Percentiles rank a stretch among this genome's conserved stretches.
Evolutionary conservation across 2,113 vertebrate species (phyloP).

Genomic region (Monopterus albus): DNA sequence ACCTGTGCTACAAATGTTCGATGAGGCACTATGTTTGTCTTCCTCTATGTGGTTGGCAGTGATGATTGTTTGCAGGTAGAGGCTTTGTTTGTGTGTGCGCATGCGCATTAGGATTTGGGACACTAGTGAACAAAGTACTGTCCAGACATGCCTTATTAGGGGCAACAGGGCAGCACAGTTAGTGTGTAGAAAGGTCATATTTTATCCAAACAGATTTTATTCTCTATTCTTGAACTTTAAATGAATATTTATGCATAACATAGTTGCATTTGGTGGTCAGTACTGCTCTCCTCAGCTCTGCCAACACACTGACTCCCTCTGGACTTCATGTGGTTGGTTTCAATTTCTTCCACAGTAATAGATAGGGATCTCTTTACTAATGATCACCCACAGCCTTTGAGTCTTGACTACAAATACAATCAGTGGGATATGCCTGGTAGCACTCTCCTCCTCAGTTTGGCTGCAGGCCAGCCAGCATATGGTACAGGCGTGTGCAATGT

Average conservation of each 20-base stretch:
- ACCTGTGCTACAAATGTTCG: background rate
- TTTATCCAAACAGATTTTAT: background rate
- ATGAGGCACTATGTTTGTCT: conserved; percentile 52
- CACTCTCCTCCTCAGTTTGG: conserved; percentile 50
- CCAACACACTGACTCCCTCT: conserved; percentile 32
- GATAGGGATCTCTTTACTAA: conserved; percentile 73
- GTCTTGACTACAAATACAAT: conserved; percentile 49
- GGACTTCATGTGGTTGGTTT: conserved; percentile 51
- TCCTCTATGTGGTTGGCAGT: conserved; percentile 44
- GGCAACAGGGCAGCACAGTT: background rate
- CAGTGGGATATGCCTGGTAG: conserved; percentile 51
- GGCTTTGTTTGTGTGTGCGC: conserved; percentile 17
- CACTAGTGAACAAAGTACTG: background rate
- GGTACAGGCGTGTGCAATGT: conserved; percentile 35
- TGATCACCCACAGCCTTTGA: conserved; percentile 57
- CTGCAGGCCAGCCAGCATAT: conserved; percentile 65
- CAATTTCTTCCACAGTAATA: conserved; percentile 58
- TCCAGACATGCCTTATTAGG: background rate
- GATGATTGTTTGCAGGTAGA: conserved; percentile 48
- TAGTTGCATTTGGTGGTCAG: conserved; percentile 23
- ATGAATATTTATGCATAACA: background rate
- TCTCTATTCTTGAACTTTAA: background rate
- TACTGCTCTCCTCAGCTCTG: background rate
- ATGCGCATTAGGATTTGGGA: background rate
- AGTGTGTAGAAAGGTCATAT: background rate